Evolutionary conservation across 35 echinoderm and acorn worm species (phyloP).

Genomic region (Apostichopus californicus): DNA sequence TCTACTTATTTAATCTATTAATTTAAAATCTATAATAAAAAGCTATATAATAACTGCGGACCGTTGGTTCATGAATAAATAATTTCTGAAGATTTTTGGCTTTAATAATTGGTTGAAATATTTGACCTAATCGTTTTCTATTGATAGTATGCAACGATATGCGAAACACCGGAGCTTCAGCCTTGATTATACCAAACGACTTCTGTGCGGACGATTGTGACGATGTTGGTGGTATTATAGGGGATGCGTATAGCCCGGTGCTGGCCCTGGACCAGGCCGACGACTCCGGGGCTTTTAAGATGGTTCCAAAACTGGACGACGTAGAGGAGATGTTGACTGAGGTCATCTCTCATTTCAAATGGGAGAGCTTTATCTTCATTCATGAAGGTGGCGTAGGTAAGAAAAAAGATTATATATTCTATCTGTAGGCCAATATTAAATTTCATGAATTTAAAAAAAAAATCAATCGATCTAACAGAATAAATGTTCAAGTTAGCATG

Average conservation of each 20-base stretch:
- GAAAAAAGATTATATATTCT: not conserved
- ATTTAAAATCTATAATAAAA: no score
- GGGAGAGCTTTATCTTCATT: conserved; percentile 72
- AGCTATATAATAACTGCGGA: no score
- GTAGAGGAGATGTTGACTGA: conserved; percentile 67
- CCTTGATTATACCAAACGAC: conserved; percentile 71
- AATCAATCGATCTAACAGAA: no score
- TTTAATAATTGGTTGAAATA: no score
- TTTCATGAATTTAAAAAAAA: no score
- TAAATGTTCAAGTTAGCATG: no score
- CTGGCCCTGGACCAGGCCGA: conserved; percentile 74
- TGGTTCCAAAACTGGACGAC: conserved; percentile 56
- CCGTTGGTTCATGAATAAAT: no score
- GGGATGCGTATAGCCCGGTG: conserved; percentile 66
- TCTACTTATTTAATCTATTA: no score
- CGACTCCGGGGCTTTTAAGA: conserved; percentile 68
- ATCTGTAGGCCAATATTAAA: no score
- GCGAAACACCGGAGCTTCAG: conserved; percentile 52
- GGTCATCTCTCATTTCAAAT: conserved; percentile 71
- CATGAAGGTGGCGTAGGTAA: conserved; percentile 65
- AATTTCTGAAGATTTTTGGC: no score
- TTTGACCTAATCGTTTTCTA: not conserved
- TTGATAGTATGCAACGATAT: conserved; percentile 66
- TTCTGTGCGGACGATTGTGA: conserved; percentile 64
- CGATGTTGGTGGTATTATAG: conserved; percentile 59